These are phyloP conservation scores for Papilio dardanus DNA, from an alignment of 1,140 invertebrate genomes.

Conservation along the genomic window DNA sequence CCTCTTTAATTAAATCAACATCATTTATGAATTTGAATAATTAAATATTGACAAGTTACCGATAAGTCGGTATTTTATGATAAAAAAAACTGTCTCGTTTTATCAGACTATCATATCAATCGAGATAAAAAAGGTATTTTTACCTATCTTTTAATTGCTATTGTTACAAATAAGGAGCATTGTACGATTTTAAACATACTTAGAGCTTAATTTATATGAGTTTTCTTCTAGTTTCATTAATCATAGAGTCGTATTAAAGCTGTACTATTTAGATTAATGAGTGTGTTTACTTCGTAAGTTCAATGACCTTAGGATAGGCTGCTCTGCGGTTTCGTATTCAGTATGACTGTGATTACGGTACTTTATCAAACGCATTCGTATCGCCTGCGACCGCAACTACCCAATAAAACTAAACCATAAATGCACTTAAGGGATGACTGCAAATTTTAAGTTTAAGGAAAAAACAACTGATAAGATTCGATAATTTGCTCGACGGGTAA, in stretches of 20 bases:
- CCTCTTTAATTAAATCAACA: not conserved
- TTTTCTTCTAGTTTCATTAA: constrained; percentile 23
- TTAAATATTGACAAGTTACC: not conserved
- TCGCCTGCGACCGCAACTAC: constrained; percentile 27
- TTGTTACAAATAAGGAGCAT: not conserved
- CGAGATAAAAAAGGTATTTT: no score
- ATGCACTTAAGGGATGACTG: not conserved
- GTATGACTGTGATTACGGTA: constrained; percentile 50
- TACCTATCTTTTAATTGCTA: not conserved
- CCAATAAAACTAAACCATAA: constrained; percentile 15
- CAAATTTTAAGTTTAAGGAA: constrained; percentile 11
- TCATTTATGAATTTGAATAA: not conserved
- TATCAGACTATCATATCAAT: no score
- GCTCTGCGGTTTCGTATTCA: constrained; percentile 47
- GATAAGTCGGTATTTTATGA: not conserved
- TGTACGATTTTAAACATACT: not conserved
- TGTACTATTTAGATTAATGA: constrained; percentile 47
- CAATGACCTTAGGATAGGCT: constrained; percentile 47
- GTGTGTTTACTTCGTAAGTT: constrained; percentile 51
- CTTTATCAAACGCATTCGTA: constrained; percentile 38
- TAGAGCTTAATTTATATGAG: not conserved
- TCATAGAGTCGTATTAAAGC: constrained; percentile 8
- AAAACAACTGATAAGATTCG: constrained; percentile 14
- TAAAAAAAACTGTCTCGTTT: not conserved
- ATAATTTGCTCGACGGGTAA: not conserved